These are phyloP conservation scores for Lates calcarifer DNA, from an alignment of 2,113 vertebrate genomes.

Conservation along the genomic window DNA sequence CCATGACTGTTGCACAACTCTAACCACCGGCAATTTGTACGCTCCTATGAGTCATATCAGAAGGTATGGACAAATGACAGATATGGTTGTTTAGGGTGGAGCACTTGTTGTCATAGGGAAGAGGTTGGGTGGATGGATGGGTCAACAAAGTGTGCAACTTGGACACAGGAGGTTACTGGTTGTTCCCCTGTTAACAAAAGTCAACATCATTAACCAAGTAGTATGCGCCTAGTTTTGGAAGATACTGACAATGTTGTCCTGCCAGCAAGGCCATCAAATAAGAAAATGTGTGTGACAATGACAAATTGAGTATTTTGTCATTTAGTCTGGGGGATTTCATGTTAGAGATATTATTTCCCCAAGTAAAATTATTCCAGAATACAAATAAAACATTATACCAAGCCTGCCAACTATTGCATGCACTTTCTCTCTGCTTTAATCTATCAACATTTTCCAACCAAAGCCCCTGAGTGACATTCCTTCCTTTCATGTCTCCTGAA, in stretches of 20 bases:
- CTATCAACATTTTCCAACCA: constrained; percentile 23
- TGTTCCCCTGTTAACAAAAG: no score
- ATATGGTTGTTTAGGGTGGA: no score
- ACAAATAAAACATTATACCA: constrained; percentile 8
- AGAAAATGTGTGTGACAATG: background rate
- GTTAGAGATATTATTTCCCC: background rate
- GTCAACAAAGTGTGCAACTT: no score
- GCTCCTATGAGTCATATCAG: no score
- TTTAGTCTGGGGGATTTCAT: background rate
- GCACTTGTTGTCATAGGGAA: no score
- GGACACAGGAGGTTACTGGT: no score
- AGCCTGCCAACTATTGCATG: constrained; percentile 33
- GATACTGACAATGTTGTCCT: background rate
- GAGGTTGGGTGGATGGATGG: no score
- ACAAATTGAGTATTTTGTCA: background rate
- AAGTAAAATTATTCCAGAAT: background rate
- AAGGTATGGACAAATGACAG: no score
- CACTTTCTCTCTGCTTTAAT: constrained; percentile 11
- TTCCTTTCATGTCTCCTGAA: constrained; percentile 38
- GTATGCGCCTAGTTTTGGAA: no score
- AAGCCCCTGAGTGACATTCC: constrained; percentile 14
- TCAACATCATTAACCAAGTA: no score
- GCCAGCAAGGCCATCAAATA: background rate
- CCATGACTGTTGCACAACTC: no score
- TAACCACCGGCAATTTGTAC: no score